Evolutionary conservation across 2,113 vertebrate species (phyloP).

Genomic region (Penelope pileata): DNA sequence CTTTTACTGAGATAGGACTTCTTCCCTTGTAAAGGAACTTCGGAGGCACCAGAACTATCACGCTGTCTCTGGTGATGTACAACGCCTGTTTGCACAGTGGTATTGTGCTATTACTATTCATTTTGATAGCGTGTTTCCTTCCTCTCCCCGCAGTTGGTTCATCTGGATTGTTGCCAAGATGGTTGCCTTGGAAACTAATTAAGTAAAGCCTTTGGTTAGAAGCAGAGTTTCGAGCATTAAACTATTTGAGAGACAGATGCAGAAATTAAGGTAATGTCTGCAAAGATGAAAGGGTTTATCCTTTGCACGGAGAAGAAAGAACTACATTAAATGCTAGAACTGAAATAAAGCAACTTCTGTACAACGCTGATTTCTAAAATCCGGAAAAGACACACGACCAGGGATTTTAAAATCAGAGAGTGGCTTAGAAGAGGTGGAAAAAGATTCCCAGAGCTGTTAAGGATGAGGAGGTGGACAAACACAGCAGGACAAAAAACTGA

Average conservation of each 20-base stretch:
- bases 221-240: constrained; percentile 70
- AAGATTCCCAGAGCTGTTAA: constrained; percentile 20
- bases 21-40: constrained; percentile 47
- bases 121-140: constrained; percentile 60
- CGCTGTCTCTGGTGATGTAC: constrained; percentile 40
- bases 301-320: constrained; percentile 60
- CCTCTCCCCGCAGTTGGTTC: constrained; percentile 53
- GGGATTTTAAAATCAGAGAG: constrained; percentile 33
- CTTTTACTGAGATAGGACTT: neutral
- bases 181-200: constrained; percentile 77
- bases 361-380: constrained; percentile 55
- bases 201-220: constrained; percentile 59
- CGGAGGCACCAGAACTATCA: neutral
- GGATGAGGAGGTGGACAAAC: neutral
- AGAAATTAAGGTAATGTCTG: constrained; percentile 78
- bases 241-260: constrained; percentile 69
- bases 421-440: constrained; percentile 34
- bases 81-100: constrained; percentile 60
- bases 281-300: constrained; percentile 63
- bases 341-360: constrained; percentile 47
- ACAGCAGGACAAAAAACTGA: neutral
- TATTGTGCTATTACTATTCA: constrained; percentile 59
- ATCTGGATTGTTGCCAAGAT: constrained; percentile 52
- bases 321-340: constrained; percentile 10
- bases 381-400: neutral